Evolutionary conservation across 2,888 invertebrate genomes (phyloP).

Genomic region (Drosophila stalkeri): DNA sequence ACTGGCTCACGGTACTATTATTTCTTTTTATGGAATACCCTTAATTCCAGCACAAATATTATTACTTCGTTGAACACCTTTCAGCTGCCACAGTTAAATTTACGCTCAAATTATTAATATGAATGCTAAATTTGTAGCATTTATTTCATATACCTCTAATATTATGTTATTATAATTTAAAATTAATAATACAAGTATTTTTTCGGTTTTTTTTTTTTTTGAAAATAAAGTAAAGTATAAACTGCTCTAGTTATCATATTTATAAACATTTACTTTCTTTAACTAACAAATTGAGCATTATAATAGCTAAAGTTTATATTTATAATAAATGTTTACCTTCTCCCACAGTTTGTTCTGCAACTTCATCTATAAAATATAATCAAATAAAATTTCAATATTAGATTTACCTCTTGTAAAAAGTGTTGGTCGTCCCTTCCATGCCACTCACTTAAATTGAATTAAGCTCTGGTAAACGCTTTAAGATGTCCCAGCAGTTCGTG

Average conservation of each 20-base stretch:
- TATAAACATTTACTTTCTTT: too few species aligned
- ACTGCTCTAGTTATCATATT: too few species aligned
- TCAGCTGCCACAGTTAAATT: not conserved
- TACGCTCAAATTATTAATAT: not conserved
- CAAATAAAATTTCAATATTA: not conserved
- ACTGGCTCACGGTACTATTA: not conserved
- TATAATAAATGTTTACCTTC: too few species aligned
- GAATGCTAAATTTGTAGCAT: not conserved
- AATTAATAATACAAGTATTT: too few species aligned
- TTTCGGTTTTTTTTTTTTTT: too few species aligned
- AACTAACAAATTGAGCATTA: too few species aligned
- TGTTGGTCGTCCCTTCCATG: not conserved
- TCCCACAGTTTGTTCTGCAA: not conserved
- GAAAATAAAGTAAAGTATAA: too few species aligned
- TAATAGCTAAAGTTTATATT: too few species aligned
- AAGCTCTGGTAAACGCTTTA: constrained; percentile 28
- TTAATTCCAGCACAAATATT: not conserved
- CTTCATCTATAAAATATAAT: not conserved
- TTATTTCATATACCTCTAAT: not conserved
- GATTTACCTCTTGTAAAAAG: not conserved
- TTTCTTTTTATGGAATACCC: not conserved
- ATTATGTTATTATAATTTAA: not conserved
- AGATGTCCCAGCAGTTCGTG: constrained; percentile 20
- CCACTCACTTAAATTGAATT: constrained; percentile 9
- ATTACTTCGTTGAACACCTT: not conserved